phyloP scores from a whole-genome alignment of 2,113 vertebrate species.

The Rhabdomys dilectus region DNA sequence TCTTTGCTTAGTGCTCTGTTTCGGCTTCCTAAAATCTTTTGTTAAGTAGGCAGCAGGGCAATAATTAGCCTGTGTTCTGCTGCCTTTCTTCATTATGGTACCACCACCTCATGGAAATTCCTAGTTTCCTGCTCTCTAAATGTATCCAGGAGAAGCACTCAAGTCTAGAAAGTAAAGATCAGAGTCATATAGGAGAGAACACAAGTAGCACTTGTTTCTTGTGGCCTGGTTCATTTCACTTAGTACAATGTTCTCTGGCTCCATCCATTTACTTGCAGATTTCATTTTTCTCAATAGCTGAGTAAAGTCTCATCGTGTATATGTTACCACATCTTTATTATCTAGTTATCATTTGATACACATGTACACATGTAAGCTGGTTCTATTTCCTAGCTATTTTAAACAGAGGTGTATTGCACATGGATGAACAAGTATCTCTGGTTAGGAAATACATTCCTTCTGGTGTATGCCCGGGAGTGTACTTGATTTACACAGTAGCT shows the following conservation, averaged over 20 bases:
- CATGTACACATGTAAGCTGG: not conserved
- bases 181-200: not conserved
- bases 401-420: not conserved
- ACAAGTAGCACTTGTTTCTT: not conserved
- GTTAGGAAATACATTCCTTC: not conserved
- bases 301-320: not conserved
- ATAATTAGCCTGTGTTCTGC: not conserved
- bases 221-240: not conserved
- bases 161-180: not conserved
- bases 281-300: not conserved
- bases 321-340: not conserved
- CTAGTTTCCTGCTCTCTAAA: not conserved
- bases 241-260: not conserved
- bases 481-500: not conserved
- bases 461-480: too few species aligned
- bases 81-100: not conserved
- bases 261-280: not conserved
- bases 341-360: not conserved
- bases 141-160: not conserved
- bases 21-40: not conserved
- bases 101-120: too few species aligned
- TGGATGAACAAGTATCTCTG: not conserved
- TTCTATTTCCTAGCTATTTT: not conserved
- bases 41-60: not conserved
- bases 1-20: not conserved